Base-by-base conservation (phyloP, 1,140 invertebrate species). In the Drosophila bocki region DNA sequence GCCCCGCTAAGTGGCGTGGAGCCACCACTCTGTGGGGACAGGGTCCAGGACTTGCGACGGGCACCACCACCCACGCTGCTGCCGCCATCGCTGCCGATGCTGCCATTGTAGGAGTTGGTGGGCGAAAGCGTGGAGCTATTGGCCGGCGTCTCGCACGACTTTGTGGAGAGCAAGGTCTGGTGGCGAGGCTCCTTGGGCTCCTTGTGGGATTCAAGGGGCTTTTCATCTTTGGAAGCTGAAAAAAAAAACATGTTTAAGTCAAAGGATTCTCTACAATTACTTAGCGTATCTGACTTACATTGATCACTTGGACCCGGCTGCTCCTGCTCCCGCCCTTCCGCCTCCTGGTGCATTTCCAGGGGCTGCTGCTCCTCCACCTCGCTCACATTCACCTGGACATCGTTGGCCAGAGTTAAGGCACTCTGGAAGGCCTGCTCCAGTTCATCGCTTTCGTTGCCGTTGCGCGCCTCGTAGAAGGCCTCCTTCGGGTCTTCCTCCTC, bases 91-190 rank as follows among this genome's bases (percentile, higher is more conserved):
- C 91, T 92, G 19, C 86, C 86, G 17, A 91, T 91, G 71, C 91
- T 91, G 51, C 91, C 91, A 29, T 91, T 91, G 51, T 87, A 91
- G 3, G 91, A 92, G 42, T 92, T 92, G 8, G 84, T 92, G 4
- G 91, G 91, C 56, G 91, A 92, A 0, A 92, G 71, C 3, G 91
- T 78, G 7, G 77, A 33, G 68, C 64, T 32, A 39, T 64, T 39
- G 22, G 57, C 80, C 7, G 91, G 79, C 3, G 79, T 82, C 51
- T 92, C 91, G 39, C 79, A 92, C 11, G 87, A 91, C 32, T 91
- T 91, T n/a, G 91, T 90, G 6, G 87, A 62, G 6, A 92, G 82
- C 44, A 92, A 57, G 0, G 82, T 79, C 53, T 90, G 91, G 12
- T 92, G 84, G 15, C 81, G 75, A 3, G 75, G 71, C 19, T 67